Evolutionary conservation across 1,140 invertebrate species (phyloP).

Genomic region (Tribolium madens): DNA sequence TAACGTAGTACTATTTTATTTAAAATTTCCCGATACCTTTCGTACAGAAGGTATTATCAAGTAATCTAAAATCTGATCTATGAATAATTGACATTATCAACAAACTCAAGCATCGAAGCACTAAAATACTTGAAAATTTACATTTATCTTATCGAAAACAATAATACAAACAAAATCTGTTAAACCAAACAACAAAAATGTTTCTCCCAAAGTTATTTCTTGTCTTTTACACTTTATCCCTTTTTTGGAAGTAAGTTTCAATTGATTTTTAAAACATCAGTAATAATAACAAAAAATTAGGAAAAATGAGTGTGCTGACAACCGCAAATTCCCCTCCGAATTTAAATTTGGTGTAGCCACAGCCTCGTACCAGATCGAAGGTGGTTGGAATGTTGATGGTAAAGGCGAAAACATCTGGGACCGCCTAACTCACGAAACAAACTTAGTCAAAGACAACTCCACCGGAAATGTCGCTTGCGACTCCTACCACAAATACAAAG

Average conservation of each 20-base stretch:
- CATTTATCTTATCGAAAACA: no score
- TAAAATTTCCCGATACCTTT: no score
- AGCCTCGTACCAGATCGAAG: slow-evolving; percentile 65
- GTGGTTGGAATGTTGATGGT: slow-evolving; percentile 64
- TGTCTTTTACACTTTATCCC: background rate
- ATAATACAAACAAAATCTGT: no score
- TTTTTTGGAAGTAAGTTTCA: background rate
- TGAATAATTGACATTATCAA: no score
- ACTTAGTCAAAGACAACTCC: background rate
- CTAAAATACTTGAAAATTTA: no score
- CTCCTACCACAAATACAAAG: slow-evolving; percentile 71
- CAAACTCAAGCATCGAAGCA: no score
- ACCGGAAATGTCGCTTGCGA: slow-evolving; percentile 71
- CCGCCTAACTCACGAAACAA: background rate
- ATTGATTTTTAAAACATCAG: background rate
- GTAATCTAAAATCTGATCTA: no score
- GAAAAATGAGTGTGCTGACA: background rate
- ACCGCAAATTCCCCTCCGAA: slow-evolving; percentile 67
- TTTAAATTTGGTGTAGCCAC: slow-evolving; percentile 64
- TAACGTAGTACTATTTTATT: no score
- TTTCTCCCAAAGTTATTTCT: background rate
- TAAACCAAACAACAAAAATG: background rate
- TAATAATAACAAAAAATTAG: background rate
- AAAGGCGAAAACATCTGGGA: slow-evolving; percentile 60
- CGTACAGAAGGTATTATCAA: no score